These are phyloP conservation scores for Aphodius sticticus DNA, from an alignment of 2,888 invertebrate species.

Conservation along the genomic window DNA sequence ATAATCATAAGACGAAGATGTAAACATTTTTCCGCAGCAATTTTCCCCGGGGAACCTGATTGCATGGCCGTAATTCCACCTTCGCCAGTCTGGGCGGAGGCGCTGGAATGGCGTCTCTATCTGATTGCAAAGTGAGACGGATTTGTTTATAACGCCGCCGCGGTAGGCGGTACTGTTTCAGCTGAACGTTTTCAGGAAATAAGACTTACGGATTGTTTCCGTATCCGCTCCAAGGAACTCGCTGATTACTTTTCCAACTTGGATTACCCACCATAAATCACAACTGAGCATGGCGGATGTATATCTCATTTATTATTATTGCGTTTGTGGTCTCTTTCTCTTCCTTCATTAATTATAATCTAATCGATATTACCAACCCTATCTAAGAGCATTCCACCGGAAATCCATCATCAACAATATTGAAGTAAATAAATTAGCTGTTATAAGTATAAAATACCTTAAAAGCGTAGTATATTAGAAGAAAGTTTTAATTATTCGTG, in stretches of 20 bases:
- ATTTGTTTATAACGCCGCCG: not conserved
- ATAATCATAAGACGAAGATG: not conserved
- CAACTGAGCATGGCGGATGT: not conserved
- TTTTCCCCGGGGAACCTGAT: not conserved
- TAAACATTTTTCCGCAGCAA: not conserved
- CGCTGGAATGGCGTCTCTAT: not conserved
- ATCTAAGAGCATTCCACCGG: not conserved
- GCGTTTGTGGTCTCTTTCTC: not conserved
- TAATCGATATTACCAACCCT: not conserved
- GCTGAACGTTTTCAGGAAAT: constrained; percentile 32
- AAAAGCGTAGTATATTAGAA: too few species aligned
- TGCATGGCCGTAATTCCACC: not conserved
- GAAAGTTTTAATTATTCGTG: too few species aligned
- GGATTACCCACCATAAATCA: constrained; percentile 27
- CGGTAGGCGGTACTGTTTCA: not conserved
- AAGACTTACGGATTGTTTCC: constrained; percentile 32
- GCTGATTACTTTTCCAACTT: constrained; percentile 32
- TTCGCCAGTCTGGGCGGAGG: not conserved
- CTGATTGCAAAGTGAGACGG: constrained; percentile 4
- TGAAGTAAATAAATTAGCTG: not conserved
- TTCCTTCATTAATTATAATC: not conserved
- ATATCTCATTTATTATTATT: constrained; percentile 6
- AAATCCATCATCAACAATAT: too few species aligned
- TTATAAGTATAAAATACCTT: too few species aligned
- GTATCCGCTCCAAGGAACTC: constrained; percentile 28